phyloP scores from a whole-genome alignment of 2,113 vertebrate genomes.

The Anarrhichthys ocellatus region DNA sequence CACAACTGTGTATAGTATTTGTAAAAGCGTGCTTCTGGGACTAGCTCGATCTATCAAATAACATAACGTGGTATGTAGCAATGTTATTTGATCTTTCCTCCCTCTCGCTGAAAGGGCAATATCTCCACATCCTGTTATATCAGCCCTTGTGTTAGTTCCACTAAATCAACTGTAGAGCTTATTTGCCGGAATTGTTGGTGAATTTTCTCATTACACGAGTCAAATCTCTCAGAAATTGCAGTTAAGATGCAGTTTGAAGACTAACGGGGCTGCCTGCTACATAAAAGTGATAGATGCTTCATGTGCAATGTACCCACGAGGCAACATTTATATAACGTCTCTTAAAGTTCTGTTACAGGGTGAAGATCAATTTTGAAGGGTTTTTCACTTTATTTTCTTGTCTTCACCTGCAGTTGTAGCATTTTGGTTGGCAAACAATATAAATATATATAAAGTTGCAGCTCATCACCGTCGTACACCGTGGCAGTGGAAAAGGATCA shows the following conservation, averaged over 20 bases:
- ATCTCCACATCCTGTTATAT: conserved; percentile 65
- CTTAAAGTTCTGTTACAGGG: background rate
- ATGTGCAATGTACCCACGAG: conserved; percentile 6
- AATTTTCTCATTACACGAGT: conserved; percentile 28
- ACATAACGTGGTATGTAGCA: conserved; percentile 66
- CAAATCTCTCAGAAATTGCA: conserved; percentile 25
- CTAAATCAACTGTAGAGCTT: conserved; percentile 50
- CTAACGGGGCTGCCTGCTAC: background rate
- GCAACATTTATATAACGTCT: background rate
- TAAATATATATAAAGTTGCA: background rate
- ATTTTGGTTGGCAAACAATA: background rate
- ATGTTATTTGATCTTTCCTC: conserved; percentile 71
- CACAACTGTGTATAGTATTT: conserved; percentile 75
- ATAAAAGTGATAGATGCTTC: background rate
- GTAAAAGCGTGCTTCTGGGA: conserved; percentile 68
- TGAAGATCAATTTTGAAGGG: background rate
- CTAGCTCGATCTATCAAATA: conserved; percentile 70
- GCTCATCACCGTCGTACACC: background rate
- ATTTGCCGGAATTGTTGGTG: conserved; percentile 25
- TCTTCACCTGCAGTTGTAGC: background rate
- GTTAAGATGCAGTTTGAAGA: conserved; percentile 19
- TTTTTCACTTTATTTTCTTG: background rate
- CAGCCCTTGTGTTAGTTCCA: conserved; percentile 38
- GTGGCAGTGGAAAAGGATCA: background rate
- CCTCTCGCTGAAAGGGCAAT: conserved; percentile 57